phyloP scores from a whole-genome alignment of 2,113 vertebrate genomes.

The Ovibos moschatus region DNA sequence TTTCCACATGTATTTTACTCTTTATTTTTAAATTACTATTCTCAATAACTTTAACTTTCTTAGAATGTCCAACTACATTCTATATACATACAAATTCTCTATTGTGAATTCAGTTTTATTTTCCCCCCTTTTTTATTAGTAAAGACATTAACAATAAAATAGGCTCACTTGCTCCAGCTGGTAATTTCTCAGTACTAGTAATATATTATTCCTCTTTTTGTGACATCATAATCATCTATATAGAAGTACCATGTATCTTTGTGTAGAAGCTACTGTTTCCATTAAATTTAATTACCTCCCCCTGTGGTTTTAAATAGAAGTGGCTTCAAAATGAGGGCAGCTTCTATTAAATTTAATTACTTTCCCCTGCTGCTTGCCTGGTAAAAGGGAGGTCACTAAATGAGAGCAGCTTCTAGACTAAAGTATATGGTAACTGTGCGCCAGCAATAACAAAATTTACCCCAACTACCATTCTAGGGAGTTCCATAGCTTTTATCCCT shows the following conservation, averaged over 20 bases:
- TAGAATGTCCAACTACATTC: neutral
- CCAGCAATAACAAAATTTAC: conserved; percentile 20
- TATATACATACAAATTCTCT: conserved; percentile 12
- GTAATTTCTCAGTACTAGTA: conserved; percentile 72
- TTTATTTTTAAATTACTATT: conserved; percentile 24
- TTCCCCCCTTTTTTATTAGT: conserved; percentile 58
- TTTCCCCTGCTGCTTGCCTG: conserved; percentile 75
- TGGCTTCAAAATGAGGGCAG: conserved; percentile 79
- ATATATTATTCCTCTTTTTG: conserved; percentile 78
- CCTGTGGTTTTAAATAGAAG: conserved; percentile 80
- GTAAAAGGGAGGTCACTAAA: conserved; percentile 67
- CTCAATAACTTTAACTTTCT: conserved; percentile 29
- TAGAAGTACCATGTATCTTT: conserved; percentile 78
- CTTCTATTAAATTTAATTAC: conserved; percentile 81
- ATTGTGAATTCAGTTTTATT: conserved; percentile 41
- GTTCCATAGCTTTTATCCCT: neutral
- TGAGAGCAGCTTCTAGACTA: conserved; percentile 71
- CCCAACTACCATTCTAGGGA: neutral
- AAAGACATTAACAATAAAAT: conserved; percentile 74
- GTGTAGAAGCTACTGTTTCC: conserved; percentile 79
- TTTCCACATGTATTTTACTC: neutral
- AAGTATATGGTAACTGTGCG: conserved; percentile 67
- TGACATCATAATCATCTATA: conserved; percentile 78
- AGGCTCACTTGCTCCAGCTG: conserved; percentile 70
- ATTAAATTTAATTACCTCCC: conserved; percentile 80